A percentile compares a stretch with the other conserved stretches of the same genome.
Evolutionary conservation across 2,797 vertebrate species (phyloP).

Genomic region (Diplodus sargus): DNA sequence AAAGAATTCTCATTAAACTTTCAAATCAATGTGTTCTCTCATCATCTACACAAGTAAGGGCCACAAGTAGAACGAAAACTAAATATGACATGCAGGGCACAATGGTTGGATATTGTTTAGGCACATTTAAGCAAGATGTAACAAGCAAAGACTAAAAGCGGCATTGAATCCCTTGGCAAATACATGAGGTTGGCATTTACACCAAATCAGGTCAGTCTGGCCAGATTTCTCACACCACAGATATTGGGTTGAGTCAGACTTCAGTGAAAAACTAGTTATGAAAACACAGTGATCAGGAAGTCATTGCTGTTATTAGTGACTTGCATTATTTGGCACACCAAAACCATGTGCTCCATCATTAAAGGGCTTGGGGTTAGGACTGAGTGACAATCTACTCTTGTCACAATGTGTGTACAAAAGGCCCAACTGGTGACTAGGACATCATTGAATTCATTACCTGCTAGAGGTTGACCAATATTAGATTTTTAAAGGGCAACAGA

Average conservation of each 20-base stretch:
- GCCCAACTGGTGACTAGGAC: neutral
- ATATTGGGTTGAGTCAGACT: constrained; percentile 21
- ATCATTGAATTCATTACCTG: neutral
- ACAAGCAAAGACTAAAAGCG: neutral
- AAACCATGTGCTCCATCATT: neutral
- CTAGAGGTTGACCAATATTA: no score
- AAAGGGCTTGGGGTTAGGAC: neutral
- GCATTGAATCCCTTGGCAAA: neutral
- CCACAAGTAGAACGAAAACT: no score
- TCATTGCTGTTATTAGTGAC: neutral
- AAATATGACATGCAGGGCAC: neutral
- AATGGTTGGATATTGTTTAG: neutral
- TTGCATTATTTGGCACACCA: neutral
- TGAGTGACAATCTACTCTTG: neutral
- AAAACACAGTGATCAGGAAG: constrained; percentile 1
- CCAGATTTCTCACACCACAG: constrained; percentile 6
- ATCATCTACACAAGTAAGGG: no score
- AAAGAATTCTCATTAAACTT: neutral
- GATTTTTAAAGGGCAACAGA: no score
- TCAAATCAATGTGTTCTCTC: no score
- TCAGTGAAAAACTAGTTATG: neutral
- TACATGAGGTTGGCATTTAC: constrained; percentile 23
- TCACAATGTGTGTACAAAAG: neutral
- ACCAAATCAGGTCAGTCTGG: constrained; percentile 20
- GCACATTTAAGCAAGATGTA: constrained; percentile 3